Percentiles rank a stretch among this genome's conserved stretches.
Evolutionary conservation across 2,797 vertebrate genomes (phyloP).

Genomic region (Momotus momota): DNA sequence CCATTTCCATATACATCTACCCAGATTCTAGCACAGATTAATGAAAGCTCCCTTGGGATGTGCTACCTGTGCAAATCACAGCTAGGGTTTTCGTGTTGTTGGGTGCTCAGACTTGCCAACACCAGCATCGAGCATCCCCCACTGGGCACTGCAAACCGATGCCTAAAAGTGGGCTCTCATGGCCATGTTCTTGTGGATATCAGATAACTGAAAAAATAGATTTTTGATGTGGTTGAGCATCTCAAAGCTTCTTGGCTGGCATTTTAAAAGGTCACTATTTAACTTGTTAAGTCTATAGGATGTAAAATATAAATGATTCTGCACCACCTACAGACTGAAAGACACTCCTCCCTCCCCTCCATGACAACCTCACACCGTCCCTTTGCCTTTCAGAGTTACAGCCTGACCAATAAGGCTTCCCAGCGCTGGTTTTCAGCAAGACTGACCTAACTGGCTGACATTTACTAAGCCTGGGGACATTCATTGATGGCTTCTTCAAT

Average conservation of each 20-base stretch:
- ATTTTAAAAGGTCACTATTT: slow-evolving; percentile 53
- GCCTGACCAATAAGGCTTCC: background rate
- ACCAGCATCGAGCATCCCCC: fast-evolving
- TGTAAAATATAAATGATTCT: slow-evolving; percentile 24
- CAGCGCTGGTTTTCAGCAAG: background rate
- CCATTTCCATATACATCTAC: background rate
- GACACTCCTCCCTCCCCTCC: background rate
- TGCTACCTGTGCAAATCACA: background rate
- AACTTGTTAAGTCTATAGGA: background rate
- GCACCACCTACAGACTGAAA: fast-evolving
- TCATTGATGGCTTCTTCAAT: background rate
- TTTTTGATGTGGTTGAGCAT: background rate
- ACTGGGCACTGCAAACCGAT: background rate
- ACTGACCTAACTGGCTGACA: background rate
- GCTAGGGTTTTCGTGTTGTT: background rate
- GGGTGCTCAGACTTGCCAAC: background rate
- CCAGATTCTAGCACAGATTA: background rate
- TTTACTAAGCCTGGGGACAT: background rate
- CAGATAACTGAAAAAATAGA: background rate
- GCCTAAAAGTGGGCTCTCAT: background rate
- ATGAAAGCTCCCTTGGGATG: background rate
- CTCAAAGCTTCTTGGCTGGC: background rate
- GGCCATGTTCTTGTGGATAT: background rate
- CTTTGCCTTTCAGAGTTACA: background rate
- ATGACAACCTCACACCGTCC: background rate